phyloP scores from a whole-genome alignment of 2,113 vertebrate species.

The Nesoenas mayeri region DNA sequence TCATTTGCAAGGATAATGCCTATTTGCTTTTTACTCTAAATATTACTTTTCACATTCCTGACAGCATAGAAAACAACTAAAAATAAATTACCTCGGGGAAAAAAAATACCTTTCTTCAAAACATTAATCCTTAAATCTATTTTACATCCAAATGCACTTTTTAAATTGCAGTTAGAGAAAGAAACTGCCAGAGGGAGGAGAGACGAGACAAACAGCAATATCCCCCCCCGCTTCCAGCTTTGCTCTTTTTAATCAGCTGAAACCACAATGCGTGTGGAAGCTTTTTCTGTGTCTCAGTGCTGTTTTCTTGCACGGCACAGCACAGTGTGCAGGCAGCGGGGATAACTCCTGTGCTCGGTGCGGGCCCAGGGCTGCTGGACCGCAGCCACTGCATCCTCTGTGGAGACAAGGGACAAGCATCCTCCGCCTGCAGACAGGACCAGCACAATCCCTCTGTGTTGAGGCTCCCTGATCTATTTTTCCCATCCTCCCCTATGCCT shows the following conservation, averaged over 20 bases:
- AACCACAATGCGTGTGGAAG: neutral
- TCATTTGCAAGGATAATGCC: slow-evolving; percentile 5
- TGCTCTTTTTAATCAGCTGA: slow-evolving; percentile 6
- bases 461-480: neutral
- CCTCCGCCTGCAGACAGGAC: rapidly evolving
- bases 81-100: neutral
- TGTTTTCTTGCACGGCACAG: neutral
- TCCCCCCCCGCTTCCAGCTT: neutral
- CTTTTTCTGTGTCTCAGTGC: neutral
- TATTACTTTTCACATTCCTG: neutral
- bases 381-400: rapidly evolving
- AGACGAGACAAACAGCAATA: slow-evolving; percentile 22
- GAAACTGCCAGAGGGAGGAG: slow-evolving; percentile 37
- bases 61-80: neutral
- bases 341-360: rapidly evolving
- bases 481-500: neutral
- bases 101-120: neutral
- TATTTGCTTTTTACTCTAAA: neutral
- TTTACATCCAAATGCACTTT: slow-evolving; percentile 10
- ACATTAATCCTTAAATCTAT: slow-evolving; percentile 24
- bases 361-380: neutral
- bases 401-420: neutral
- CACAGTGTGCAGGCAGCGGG: rapidly evolving
- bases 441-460: neutral
- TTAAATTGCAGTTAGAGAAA: neutral